These are phyloP conservation scores for Hiodon alosoides DNA, from an alignment of 2,113 vertebrate genomes.

Conservation along the genomic window DNA sequence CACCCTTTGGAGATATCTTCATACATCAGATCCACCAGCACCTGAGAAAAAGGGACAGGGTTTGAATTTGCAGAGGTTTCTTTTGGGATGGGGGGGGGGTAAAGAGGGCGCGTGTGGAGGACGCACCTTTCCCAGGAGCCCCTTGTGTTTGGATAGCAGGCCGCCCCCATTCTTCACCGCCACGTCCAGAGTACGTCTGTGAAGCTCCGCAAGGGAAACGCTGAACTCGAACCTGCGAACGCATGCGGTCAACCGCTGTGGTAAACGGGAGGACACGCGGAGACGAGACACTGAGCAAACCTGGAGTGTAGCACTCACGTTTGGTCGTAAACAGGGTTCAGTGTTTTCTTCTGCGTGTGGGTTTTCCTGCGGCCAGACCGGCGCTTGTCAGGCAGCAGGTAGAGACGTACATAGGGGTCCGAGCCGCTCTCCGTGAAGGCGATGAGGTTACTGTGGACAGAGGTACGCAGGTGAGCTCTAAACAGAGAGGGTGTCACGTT, in stretches of 20 bases:
- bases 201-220: conserved; percentile 79
- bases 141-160: conserved; percentile 91
- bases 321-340: conserved; percentile 86
- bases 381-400: conserved; percentile 91
- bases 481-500: neutral
- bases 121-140: conserved; percentile 89
- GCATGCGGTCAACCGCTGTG: neutral
- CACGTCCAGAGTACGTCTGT: conserved; percentile 83
- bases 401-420: conserved; percentile 88
- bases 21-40: conserved; percentile 73
- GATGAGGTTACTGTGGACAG: conserved; percentile 77
- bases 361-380: conserved; percentile 93
- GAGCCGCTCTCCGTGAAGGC: conserved; percentile 85
- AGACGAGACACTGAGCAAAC: too few species aligned
- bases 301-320: conserved; percentile 60
- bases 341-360: conserved; percentile 78
- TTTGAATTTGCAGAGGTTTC: neutral
- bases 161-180: conserved; percentile 94
- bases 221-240: conserved; percentile 83
- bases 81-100: neutral
- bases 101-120: neutral
- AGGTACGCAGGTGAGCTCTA: neutral
- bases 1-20: conserved; percentile 82
- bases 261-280: neutral
- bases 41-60: conserved; percentile 51